Conservation (phyloP, 2,113 vertebrate species). For the Microcebus griseorufus region DNA sequence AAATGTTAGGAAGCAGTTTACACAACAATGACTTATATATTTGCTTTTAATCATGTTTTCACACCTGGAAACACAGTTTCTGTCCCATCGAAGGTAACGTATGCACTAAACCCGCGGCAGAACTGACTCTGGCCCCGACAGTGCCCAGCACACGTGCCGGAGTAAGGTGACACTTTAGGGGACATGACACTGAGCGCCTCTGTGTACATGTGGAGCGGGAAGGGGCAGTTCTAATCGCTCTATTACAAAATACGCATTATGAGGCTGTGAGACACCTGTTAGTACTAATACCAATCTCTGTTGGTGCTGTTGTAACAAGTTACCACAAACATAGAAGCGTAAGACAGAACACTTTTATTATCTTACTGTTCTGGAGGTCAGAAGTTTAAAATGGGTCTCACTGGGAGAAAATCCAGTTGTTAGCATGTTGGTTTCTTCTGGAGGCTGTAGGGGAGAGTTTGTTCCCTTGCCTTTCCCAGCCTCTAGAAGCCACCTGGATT, state of each 20-base stretch:
- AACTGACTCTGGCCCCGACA: no score
- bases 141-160: not conserved
- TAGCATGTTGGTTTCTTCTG: not conserved
- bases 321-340: not conserved
- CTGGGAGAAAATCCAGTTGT: not conserved
- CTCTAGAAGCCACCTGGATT: not conserved
- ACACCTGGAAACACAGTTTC: not conserved
- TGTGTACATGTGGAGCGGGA: not conserved
- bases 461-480: not conserved
- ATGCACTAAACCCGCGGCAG: not conserved
- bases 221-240: not conserved
- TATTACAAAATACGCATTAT: not conserved
- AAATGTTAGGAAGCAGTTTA: not conserved
- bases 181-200: accelerated
- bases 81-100: not conserved
- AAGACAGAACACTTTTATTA: not conserved
- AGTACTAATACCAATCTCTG: not conserved
- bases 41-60: not conserved
- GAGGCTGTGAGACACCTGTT: not conserved
- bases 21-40: not conserved
- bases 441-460: not conserved
- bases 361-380: not conserved
- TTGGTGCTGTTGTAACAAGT: not conserved
- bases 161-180: not conserved
- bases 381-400: not conserved